Evolutionary conservation across 2,797 vertebrate genomes (phyloP), one percentile per base, ranked within the genome.

Genomic region (Oreochromis mossambicus): DNA sequence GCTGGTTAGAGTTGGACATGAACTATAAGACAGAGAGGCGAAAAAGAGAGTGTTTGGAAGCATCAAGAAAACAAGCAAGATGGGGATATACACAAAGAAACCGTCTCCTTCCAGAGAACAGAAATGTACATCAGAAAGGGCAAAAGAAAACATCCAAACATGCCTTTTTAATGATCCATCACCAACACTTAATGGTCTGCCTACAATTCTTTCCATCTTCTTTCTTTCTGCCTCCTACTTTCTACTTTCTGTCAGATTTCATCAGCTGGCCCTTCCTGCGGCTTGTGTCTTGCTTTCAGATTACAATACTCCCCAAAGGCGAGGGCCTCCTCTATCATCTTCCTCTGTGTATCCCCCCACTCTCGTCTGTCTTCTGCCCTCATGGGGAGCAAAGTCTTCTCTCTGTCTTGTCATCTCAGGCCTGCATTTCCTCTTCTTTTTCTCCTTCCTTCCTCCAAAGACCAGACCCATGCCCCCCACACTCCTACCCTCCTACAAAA

Each of bases 231-330:
- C 79, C 8, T 66, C 7, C 55, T 32, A 32, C 79, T 91, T 89
- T 93, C 24, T 86, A 29, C 79, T 92, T 90, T 93, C 87, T 89
- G 90, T 88, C 86, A 87, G 89, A 89, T 94, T 93, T 94, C 92
- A 85, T 94, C 93, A 94, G 91, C 81, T 85, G 80, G 78, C 77
- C 86, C 63, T 24, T 87, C 82, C 83, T 4, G 3, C 5, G 12
- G 80, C 85, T 17, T 82, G 48, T 80, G 79, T 91, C 90, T 94
- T 94, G 91, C 94, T 85, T 89, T 83, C 55, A 88, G 85, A 93
- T 95, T 94, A 89, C 94, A 90, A 86, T 78, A 88, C 81, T 91
- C 93, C 87, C 94, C 79, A 56, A 58, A 83, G 92, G 82, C 88
- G 55, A 4, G 56, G 58, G 80, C 61, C 51, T 76, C 32, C 83